Evolutionary conservation across 2,888 invertebrate genomes (phyloP), one percentile per base, ranked within the genome.

Genomic region (Cephus pulcher): DNA sequence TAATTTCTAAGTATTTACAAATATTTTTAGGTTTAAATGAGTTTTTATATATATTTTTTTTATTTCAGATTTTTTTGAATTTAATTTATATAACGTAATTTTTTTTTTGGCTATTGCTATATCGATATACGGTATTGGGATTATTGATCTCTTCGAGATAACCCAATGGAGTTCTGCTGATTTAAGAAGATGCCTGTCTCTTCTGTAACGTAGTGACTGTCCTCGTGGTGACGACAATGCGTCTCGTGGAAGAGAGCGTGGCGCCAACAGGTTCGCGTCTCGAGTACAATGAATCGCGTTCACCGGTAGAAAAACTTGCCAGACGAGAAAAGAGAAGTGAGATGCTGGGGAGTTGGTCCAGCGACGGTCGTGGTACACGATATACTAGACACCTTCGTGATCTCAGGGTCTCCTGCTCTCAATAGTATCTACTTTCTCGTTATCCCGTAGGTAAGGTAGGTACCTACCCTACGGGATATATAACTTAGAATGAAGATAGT

Each of bases 261-360:
- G 83, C 83, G 84, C 86, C 84, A 84, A 86, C 86, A 85, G 86
- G 84, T 86, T 86, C 85, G 79, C 83, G 81, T 82, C 75, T 79
- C 77, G 78, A 81, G 76, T 82, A 85, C 86, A 84, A 85, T 87
- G 87, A 84, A 82, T 85, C 82, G 83, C 82, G 80, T 79, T 74
- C 80, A 78, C 79, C 82, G 73, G 71, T 56, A 82, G 80, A 87
- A 87, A 87, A 87, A 87, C 86, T 85, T 80, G 87, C 82, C 83
- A 74, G 82, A 80, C 85, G 76, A 79, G 85, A 82, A 81, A 81
- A 75, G 69, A 78, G 80, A 79, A 77, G 81, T 76, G 77, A 83
- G 80, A 80, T 78, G 82, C 78, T 77, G 80, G 56, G 56, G 23
- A 56, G 56, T 56, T 56, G 56, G 56, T 56, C 56, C 82, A 80